Evolutionary conservation across 2,797 vertebrate species (phyloP), one percentile per base, ranked within the genome.

Genomic region (Macropodus opercularis): DNA sequence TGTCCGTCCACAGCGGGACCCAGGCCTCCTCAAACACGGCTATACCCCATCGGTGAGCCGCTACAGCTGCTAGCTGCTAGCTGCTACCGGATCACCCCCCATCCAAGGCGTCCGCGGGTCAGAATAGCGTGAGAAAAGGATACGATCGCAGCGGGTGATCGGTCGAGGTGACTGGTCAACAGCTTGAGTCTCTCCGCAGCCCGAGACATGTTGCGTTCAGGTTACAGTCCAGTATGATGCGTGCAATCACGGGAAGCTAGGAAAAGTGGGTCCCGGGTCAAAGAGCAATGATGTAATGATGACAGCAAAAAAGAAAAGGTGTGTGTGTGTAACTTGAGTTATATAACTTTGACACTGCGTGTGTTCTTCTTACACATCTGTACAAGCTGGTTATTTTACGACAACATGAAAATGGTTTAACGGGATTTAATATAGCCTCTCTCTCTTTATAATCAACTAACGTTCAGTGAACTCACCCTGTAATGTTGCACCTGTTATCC

Each of bases 111-210:
- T 19, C 0, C 1, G 11, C 1, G 1, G 18, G 1, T 2, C 1
- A 6, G 1, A 5, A 11, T 1, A 18, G 5, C 13, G 32, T 26
- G 0, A 1, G 3, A 1, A 77, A 91, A 93, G 89, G 92, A 94
- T 94, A 94, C 92, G 26, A 92, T 34, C 2, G 1, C 24, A 2
- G 55, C 36, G 0, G 53, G 5, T 0, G 84, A 9, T 9, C 75
- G 82, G 39, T 91, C 85, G 0, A 93, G 85, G 15, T 94, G 93
- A 65, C 47, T 65, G 60, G 84, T 55, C 18, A 92, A 44, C 38
- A 86, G 48, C 35, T 76, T 80, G 52, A 94, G 83, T 76, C 93
- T 82, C 2, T 90, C 89, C 9, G 83, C 51, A 14, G 91, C 81
- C 3, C 87, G 84, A 63, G 85, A 88, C 93, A 93, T 93, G 0